A percentile compares a stretch with the other conserved stretches of the same genome.
These are phyloP conservation scores for Drosophila ficusphila DNA, from an alignment of 1,140 invertebrate species.

Conservation along the genomic window DNA sequence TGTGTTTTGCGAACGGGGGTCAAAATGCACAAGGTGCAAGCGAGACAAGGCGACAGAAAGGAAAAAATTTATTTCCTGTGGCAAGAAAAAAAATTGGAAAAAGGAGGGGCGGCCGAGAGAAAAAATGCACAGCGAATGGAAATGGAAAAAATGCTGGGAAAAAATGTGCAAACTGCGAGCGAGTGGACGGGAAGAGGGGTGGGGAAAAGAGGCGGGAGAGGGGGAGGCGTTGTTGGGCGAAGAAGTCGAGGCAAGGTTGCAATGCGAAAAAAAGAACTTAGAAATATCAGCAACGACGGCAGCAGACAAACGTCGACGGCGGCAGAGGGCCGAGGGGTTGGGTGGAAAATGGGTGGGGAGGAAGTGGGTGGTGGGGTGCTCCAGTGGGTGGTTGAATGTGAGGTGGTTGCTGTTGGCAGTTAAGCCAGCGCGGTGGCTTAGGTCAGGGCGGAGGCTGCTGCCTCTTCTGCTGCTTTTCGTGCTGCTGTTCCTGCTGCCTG, in stretches of 20 bases:
- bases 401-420: conserved; percentile 64
- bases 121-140: conserved; percentile 76
- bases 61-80: conserved; percentile 75
- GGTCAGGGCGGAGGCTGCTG: conserved; percentile 69
- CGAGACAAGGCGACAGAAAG: conserved; percentile 56
- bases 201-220: conserved; percentile 9
- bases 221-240: conserved; percentile 14
- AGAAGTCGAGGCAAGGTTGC: conserved; percentile 76
- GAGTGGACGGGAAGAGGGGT: conserved; percentile 25
- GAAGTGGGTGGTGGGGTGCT: neutral
- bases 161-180: conserved; percentile 18
- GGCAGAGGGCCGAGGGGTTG: conserved; percentile 29
- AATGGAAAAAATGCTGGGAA: conserved; percentile 60
- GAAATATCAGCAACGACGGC: conserved; percentile 59
- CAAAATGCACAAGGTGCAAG: conserved; percentile 60
- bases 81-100: conserved; percentile 52
- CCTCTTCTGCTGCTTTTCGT: conserved; percentile 5
- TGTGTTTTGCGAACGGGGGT: conserved; percentile 70
- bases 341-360: conserved; percentile 4
- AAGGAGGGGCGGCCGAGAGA: conserved; percentile 68
- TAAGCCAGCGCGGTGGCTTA: conserved; percentile 77
- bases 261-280: conserved; percentile 73
- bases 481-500: conserved; percentile 24
- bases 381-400: conserved; percentile 19
- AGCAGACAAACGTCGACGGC: conserved; percentile 52